Percentiles rank a stretch among this genome's conserved stretches.
Conservation (phyloP, 2,888 invertebrate genomes). For the Polydrusus pterygomalis region DNA sequence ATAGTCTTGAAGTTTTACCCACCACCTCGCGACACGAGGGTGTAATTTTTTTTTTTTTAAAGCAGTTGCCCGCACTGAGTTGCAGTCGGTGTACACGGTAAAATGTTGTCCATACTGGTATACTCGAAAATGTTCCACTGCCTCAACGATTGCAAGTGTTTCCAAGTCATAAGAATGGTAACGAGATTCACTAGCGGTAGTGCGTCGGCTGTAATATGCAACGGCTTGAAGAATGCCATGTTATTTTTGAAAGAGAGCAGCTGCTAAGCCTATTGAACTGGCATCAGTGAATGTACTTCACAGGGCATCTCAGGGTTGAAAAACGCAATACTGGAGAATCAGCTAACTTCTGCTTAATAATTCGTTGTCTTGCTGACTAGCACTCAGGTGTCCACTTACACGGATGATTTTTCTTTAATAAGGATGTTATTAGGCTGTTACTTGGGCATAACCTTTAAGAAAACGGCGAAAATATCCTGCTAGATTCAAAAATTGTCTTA, state of each 20-base stretch:
- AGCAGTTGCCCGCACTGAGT: constrained; percentile 58
- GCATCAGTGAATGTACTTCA: constrained; percentile 54
- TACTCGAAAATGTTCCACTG: constrained; percentile 34
- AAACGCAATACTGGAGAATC: constrained; percentile 51
- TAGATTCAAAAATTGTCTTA: constrained; percentile 55
- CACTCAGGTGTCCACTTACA: constrained; percentile 52
- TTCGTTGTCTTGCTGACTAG: constrained; percentile 45
- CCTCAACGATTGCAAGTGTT: constrained; percentile 54
- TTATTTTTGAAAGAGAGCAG: constrained; percentile 48
- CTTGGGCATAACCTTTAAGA: constrained; percentile 43
- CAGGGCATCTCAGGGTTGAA: constrained; percentile 47
- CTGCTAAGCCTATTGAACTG: constrained; percentile 46
- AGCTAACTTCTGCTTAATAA: constrained; percentile 52
- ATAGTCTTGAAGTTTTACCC: constrained; percentile 57
- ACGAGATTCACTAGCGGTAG: constrained; percentile 53
- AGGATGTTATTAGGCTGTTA: constrained; percentile 53
- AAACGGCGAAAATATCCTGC: constrained; percentile 26
- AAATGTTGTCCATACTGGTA: constrained; percentile 35
- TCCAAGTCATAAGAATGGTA: constrained; percentile 59
- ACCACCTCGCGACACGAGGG: neutral
- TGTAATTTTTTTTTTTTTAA: neutral
- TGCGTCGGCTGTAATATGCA: constrained; percentile 56
- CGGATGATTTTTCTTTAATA: constrained; percentile 52
- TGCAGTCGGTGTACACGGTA: constrained; percentile 45
- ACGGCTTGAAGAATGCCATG: constrained; percentile 47